These are phyloP conservation scores for Drosophila subpulchrella DNA, from an alignment of 1,140 invertebrate species.

Conservation along the genomic window DNA sequence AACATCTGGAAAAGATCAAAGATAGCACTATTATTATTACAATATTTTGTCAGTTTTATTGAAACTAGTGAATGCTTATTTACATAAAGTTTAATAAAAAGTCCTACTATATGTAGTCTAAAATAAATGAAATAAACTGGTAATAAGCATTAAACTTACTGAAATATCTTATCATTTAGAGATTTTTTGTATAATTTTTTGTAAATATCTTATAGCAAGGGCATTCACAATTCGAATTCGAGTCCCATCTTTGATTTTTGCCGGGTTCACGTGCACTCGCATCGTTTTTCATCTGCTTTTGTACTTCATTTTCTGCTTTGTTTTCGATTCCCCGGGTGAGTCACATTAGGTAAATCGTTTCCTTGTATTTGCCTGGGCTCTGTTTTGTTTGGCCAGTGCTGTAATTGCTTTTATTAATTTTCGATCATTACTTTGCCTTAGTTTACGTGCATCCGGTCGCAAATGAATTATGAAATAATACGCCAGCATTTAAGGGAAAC, in stretches of 20 bases:
- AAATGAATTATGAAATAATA: constrained; percentile 71
- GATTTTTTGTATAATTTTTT: not conserved
- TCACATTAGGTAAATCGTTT: constrained; percentile 57
- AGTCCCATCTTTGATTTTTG: not conserved
- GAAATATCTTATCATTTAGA: no score
- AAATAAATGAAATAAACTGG: no score
- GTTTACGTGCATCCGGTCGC: constrained; percentile 54
- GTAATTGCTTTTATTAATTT: constrained; percentile 57
- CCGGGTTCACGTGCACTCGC: constrained; percentile 60
- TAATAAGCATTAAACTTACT: no score
- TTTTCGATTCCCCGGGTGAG: constrained; percentile 47
- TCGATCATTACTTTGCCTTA: constrained; percentile 50
- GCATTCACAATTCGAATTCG: constrained; percentile 9
- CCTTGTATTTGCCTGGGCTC: constrained; percentile 33
- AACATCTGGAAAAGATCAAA: not conserved
- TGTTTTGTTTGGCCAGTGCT: constrained; percentile 21
- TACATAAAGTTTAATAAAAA: no score
- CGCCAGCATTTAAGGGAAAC: constrained; percentile 37
- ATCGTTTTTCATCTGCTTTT: constrained; percentile 35
- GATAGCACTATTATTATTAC: not conserved
- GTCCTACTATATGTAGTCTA: no score
- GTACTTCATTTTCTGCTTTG: constrained; percentile 29
- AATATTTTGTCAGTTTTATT: not conserved
- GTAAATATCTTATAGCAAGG: not conserved
- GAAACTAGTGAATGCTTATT: no score